Base-by-base conservation (phyloP, 2,888 invertebrate species). In the Xiphydria camelus region DNA sequence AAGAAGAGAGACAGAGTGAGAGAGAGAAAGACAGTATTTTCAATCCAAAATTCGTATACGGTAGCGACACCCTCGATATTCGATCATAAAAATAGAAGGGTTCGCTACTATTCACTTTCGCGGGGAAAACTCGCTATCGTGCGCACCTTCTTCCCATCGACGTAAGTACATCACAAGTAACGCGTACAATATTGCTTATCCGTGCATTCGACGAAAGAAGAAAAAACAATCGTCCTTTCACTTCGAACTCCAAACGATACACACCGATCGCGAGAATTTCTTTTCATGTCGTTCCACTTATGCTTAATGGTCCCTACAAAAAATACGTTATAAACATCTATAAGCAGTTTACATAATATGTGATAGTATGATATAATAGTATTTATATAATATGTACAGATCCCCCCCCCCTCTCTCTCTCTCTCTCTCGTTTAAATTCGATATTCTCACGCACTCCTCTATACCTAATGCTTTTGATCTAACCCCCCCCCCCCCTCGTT, bases 291-390 rank as follows among this genome's bases (percentile, higher is more conserved):
- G 43, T 48, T 62, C 57, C 52, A 59, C 68, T 68, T 65, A 63
- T 52, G 58, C 49, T 45, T 61, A 66, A 70, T 70, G 69, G 68
- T 70, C 68, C 69, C 70, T 70, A 70, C 64, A 69, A 69, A 69
- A 70, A 69, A 70, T 70, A 69, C 68, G 59, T 61, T 70, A 70
- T 59, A n/a, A n/a, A n/a, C n/a, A 61, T 68, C 66, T 68, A 70
- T 69, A 70, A 70, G 70, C 70, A 60, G 55, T 56, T 66, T 68
- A 53, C 41, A 51, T 53, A 47, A 43, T 52, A 47, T 47, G 51
- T 19, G 45, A 51, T 60, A 49, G 38, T 57, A 54, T 54, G 43
- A 61, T 54, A 61, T 49, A 54, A 56, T 50, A 56, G 47, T 51
- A 36, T 40, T 35, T 15, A 25, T n/a, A 25, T 12, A 25, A 26